A percentile compares a stretch with the other conserved stretches of the same genome.
These are phyloP conservation scores for Gadopsis marmoratus DNA, from an alignment of 2,797 vertebrate genomes.

Conservation along the genomic window DNA sequence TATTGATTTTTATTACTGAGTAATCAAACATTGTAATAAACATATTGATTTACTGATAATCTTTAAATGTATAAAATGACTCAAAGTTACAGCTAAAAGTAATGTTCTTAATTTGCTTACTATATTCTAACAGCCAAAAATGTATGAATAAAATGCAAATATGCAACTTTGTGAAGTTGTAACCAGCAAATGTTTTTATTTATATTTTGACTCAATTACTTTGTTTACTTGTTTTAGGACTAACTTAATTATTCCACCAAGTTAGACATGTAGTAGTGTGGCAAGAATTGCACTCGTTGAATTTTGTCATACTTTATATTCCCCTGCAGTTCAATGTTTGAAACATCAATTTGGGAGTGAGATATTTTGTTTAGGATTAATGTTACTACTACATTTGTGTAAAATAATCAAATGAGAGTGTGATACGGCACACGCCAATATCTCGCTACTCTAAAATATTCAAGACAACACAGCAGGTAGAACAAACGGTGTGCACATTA, in stretches of 20 bases:
- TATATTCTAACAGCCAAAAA: neutral
- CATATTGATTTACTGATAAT: neutral
- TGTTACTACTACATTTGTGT: neutral
- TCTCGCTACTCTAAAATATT: conserved; percentile 9
- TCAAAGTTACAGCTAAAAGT: neutral
- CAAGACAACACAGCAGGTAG: neutral
- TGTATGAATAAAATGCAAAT: neutral
- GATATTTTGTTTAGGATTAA: neutral
- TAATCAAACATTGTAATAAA: neutral
- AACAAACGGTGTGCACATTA: conserved; percentile 42
- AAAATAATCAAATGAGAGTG: neutral
- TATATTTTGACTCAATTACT: neutral
- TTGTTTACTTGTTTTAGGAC: neutral
- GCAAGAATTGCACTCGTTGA: neutral
- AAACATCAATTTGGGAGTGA: neutral
- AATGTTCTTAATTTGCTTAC: neutral
- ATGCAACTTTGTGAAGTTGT: neutral
- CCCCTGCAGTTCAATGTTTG: neutral
- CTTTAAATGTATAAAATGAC: neutral
- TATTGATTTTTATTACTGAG: neutral
- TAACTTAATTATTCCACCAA: accelerated
- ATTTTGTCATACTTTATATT: neutral
- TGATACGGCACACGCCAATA: neutral
- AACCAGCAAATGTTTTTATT: neutral
- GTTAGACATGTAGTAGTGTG: neutral